Conservation (phyloP, 2,797 vertebrate species). For the Peromyscus eremicus region DNA sequence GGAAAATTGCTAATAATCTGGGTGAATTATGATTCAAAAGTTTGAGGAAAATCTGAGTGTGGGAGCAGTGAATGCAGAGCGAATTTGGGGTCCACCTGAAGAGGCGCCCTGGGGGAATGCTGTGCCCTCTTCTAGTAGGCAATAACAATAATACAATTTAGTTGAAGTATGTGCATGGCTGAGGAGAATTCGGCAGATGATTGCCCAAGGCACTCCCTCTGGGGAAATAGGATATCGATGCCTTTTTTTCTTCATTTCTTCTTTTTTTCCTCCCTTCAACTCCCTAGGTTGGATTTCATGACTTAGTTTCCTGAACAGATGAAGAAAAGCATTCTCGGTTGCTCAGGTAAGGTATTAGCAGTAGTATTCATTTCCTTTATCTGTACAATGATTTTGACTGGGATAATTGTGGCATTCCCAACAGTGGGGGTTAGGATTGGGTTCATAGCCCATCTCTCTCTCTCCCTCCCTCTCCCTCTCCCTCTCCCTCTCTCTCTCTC, state of each 20-base stretch:
- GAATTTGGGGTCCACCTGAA: conserved; percentile 62
- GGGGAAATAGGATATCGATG: conserved; percentile 46
- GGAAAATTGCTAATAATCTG: conserved; percentile 79
- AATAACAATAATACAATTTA: conserved; percentile 69
- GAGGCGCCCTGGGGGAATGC: background rate
- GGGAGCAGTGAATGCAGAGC: conserved; percentile 15
- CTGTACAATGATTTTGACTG: conserved; percentile 50
- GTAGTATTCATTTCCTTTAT: conserved; percentile 62
- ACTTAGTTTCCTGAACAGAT: conserved; percentile 26
- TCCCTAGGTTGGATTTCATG: background rate
- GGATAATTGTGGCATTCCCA: conserved; percentile 50
- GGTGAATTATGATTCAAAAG: conserved; percentile 69
- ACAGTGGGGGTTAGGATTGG: conserved; percentile 32
- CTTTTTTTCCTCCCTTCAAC: background rate
- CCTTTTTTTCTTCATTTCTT: background rate
- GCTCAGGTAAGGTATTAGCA: conserved; percentile 12
- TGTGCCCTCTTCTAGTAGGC: conserved; percentile 65
- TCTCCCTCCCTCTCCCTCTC: too few relatives aligned
- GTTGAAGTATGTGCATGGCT: conserved; percentile 31
- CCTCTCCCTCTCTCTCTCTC: too few relatives aligned
- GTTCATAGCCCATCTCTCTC: conserved; percentile 1
- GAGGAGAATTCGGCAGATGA: conserved; percentile 49
- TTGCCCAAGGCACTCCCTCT: background rate
- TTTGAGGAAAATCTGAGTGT: conserved; percentile 71
- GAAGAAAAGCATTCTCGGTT: conserved; percentile 4